Percentiles rank a stretch among this genome's conserved stretches.
phyloP scores from a whole-genome alignment of 2,797 vertebrate species.

The Sebastes nivosus region DNA sequence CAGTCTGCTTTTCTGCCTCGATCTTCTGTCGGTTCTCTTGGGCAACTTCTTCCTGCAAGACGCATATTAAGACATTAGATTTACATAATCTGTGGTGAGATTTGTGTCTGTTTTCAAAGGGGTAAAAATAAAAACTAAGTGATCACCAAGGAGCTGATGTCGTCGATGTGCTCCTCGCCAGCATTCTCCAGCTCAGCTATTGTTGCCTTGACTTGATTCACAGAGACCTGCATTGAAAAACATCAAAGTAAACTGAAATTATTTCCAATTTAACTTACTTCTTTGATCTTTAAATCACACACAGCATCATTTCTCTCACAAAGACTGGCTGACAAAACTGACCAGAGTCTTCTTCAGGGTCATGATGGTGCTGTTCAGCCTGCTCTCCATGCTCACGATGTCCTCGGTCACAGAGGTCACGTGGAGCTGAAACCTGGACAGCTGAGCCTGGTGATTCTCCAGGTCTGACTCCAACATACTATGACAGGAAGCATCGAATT shows the following conservation, averaged over 20 bases:
- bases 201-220: conserved; percentile 50
- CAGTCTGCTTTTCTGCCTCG: conserved; percentile 21
- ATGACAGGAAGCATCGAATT: not conserved
- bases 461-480: conserved; percentile 72
- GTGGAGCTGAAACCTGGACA: conserved; percentile 73
- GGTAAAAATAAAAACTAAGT: not conserved
- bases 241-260: not conserved
- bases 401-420: conserved; percentile 61
- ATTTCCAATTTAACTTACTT: not conserved
- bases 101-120: not conserved
- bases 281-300: not conserved
- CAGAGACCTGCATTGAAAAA: conserved; percentile 27
- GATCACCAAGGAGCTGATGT: conserved; percentile 58
- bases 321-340: not conserved
- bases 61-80: not conserved
- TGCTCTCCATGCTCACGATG: conserved; percentile 66
- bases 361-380: conserved; percentile 59
- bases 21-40: conserved; percentile 53
- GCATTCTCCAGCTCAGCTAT: conserved; percentile 53
- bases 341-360: conserved; percentile 59
- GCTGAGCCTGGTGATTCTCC: conserved; percentile 74
- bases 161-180: conserved; percentile 47
- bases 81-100: not conserved
- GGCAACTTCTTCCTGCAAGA: conserved; percentile 50
- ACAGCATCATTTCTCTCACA: not conserved